Base-by-base conservation (phyloP, 2,888 invertebrate genomes). In the Mesoligia furuncula region DNA sequence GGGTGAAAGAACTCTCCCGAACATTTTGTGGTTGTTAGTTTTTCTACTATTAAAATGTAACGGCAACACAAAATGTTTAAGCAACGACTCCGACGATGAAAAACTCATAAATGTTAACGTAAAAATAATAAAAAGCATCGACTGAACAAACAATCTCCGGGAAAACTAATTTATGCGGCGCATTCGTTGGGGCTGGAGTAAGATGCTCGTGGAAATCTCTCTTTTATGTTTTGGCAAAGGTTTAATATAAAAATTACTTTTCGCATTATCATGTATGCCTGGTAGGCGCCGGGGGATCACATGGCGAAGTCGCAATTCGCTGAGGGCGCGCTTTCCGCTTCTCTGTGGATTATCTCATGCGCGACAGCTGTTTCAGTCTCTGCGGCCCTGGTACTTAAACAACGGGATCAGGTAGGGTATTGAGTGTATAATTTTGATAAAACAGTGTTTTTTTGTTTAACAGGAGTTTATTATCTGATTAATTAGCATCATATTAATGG, bases 221-320 rank as follows among this genome's bases (percentile, higher is more conserved):
- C 96, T 96, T 95, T 96, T 95, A 95, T 96, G 95, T 95, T 96
- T 95, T 92, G 92, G 91, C 92, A 94, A 93, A 94, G 94, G 94
- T 96, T 96, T 96, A 95, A 95, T 95, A 95, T 94, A 95, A 95
- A 95, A 96, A 96, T 96, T 96, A 96, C 95, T 95, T 96, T 95
- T 92, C 89, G 91, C 93, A 95, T 96, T 95, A 96, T 94, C 95
- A 93, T 95, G 94, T 94, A 94, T 94, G 94, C 93, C 90, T 94
- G 92, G 93, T 93, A 92, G 90, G 90, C 84, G 91, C 84, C 84
- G 79, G 84, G 93, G 93, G 93, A 93, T 93, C 90, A 90, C 89
- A 89, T 90, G 88, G 88, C 86, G 84, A 88, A 93, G 91, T 93
- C 91, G 90, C 92, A 91, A 93, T 92, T 89, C 91, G 90, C 88